A percentile compares a stretch with the other conserved stretches of the same genome.
These are phyloP conservation scores for Desmophyllum pertusum DNA, from an alignment of 92 coral and sea anemone species.

Conservation along the genomic window DNA sequence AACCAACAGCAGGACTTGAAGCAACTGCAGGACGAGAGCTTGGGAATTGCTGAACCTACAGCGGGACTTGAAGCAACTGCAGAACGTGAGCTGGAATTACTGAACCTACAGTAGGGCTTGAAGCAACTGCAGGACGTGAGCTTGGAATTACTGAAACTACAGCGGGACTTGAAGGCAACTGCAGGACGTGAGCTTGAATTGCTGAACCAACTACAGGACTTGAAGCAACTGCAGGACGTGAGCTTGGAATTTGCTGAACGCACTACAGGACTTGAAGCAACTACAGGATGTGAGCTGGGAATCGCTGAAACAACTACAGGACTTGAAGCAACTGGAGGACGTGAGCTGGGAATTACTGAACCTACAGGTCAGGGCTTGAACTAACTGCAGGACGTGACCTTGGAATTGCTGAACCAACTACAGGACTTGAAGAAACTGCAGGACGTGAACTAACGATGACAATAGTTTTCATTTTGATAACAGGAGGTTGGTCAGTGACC, in stretches of 20 bases:
- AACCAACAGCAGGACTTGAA: too few species aligned
- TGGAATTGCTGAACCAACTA: too few species aligned
- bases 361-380: background rate
- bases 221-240: background rate
- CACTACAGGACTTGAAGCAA: background rate
- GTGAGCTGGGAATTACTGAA: background rate
- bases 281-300: background rate
- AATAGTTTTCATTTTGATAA: constrained; percentile 16
- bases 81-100: too few species aligned
- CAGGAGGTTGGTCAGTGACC: constrained; percentile 25
- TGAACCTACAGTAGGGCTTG: too few species aligned
- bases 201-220: background rate
- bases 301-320: background rate
- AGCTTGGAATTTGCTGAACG: background rate
- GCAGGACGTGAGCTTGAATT: too few species aligned
- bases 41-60: too few species aligned
- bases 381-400: background rate
- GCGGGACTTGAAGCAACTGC: too few species aligned
- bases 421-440: background rate
- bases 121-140: too few species aligned
- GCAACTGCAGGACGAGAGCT: too few species aligned
- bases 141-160: too few species aligned
- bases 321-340: background rate
- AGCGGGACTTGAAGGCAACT: too few species aligned
- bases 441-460: background rate